Evolutionary conservation across 2,113 vertebrate genomes (phyloP), one percentile per base, ranked within the genome.

Genomic region (Chloropsis cyanopogon): DNA sequence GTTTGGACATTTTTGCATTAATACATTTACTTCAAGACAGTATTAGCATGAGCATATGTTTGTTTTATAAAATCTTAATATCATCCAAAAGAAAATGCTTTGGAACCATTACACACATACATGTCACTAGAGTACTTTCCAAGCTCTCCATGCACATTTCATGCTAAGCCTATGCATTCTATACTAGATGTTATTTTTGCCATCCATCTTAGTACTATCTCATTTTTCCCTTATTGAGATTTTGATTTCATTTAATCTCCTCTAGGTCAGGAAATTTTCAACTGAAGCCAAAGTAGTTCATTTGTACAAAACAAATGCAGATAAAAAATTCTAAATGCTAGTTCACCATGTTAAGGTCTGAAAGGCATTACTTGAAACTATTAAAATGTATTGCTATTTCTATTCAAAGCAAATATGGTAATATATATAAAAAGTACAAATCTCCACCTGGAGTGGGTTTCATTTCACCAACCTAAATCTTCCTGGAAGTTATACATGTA

Each of bases 31-130:
- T 95, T 93, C 86, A 95, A 96, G 94, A 93, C 69, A 79, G 61
- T 93, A 95, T 91, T 96, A 92, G 26, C 35, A 56, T 80, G 88
- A 95, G 41, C 92, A 96, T 94, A 86, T 94, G 95, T 96, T 95
- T 96, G 86, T 93, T 97, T 96, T 96, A 94, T 93, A 92, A 93
- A 97, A 75, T 92, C 79, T 91, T 93, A 95, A 94, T 92, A 93
- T 89, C 83, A 80, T 94, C 93, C 92, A 94, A 92, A 95, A 86
- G 66, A 92, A 95, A 96, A 95, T 92, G 63, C 72, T 96, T 94
- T 94, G 94, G 91, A 96, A 94, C 46, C 29, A 76, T 95, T 95
- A 88, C 86, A 95, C 31, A 92, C 81, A 89, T 85, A 76, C 63
- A 94, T 94, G 91, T 89, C 86, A 89, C 54, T 53, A 31, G 52